Evolutionary conservation across 23 tunicate genomes (phyloP), one percentile per base, ranked within the genome.

Genomic region (Trididemnum clinides): DNA sequence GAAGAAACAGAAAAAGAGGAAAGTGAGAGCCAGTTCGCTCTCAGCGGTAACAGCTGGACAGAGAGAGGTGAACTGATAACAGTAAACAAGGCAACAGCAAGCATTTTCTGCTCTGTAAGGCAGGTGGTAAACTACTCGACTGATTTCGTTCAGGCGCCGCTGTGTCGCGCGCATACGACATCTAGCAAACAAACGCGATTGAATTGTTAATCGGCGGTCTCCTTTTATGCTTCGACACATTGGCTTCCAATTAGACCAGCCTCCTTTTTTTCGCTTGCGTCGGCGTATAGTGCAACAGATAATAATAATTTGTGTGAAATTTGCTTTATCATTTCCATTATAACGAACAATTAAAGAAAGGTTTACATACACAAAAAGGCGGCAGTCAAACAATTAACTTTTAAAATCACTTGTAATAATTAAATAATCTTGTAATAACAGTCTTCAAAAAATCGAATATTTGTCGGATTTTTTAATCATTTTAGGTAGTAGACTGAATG

Each of bases 31-130:
- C 27, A 49, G 26, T 28, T 70, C n/a, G 33, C 79, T 39, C 80
- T 18, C 51, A 29, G 79, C 26, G 33, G 81, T 59, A 87, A 87
- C 91, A 87, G 91, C 91, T 87, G 91, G 79, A 34, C 50, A 28
- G 85, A 64, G 76, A 15, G 81, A 80, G 81, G 71, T 71, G 37
- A 33, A 37, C 37, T 57, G 83, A 51, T 78, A 51, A 57, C 50
- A 76, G 88, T 74, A 85, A 85, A 85, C 88, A 85, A 50, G 54
- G 50, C 36, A 78, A 78, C 83, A 78, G 29, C 66, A 33, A 62
- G 15, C 26, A 34, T 54, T 74, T 85, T 32, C 65, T 15, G n/a
- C 31, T 28, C 57, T 7, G 73, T 1, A 25, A 36, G 88, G 88
- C 88, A 85, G 88, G 88, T 85, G 88, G 88, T 59, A 28, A 25